Base-by-base conservation (phyloP, 2,888 invertebrate genomes). In the Lasioglossum vierecki region DNA sequence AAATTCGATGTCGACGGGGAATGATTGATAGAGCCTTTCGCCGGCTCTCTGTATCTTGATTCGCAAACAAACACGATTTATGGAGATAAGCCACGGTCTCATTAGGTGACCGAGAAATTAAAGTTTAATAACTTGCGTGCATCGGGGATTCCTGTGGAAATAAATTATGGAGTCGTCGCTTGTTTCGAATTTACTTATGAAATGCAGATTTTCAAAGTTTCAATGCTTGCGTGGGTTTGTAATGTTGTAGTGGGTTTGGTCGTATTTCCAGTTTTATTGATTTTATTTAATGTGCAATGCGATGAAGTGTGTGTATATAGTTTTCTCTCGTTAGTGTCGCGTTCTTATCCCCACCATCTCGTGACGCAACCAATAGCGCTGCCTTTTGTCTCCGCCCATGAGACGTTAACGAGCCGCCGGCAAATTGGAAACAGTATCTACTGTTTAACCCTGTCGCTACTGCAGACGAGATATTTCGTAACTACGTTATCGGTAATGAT, bases 391-490 rank as follows among this genome's bases (percentile, higher is more conserved):
- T 57, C 57, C 57, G 57, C 57, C 57, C 9, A 57, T n/a, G 57
- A 57, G 57, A 57, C 57, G 57, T 57, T 57, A 57, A 57, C 57
- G 57, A 57, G 57, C 57, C 57, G 3, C n/a, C 57, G 57, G 57
- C 57, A 57, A 57, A 57, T 57, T 57, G 57, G 57, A 57, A 57
- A 57, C 57, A 57, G 57, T 57, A 57, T 57, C 57, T 57, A 57
- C 57, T 57, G 57, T 57, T 57, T 57, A 57, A 57, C n/a, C 57
- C 57, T n/a, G n/a, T 53, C 49, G 49, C 49, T 57, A n/a, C 57
- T 11, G 57, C 57, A n/a, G 57, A n/a, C 57, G 11, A n/a, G n/a
- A 57, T 57, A n/a, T 57, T n/a, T n/a, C 57, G n/a, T n/a, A 57
- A 57, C 57, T 57, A 53, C 18, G 57, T 57, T 22, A 57, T n/a